phyloP scores from a whole-genome alignment of 2,113 vertebrate species.

The Stomatorhinus ivindoensis region DNA sequence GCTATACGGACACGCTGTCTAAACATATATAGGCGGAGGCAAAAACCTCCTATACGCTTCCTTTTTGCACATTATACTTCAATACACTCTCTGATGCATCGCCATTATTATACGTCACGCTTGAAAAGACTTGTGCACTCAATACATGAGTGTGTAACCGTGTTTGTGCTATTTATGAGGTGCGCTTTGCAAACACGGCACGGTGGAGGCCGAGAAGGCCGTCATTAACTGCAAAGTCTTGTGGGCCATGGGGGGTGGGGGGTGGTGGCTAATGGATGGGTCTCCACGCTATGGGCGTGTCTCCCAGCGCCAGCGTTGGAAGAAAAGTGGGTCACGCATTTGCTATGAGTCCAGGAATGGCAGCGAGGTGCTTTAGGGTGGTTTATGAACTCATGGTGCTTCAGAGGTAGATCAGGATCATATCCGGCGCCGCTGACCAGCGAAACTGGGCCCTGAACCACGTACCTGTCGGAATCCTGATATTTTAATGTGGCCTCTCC shows the following conservation, averaged over 20 bases:
- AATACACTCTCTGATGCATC: background rate
- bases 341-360: background rate
- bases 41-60: background rate
- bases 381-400: background rate
- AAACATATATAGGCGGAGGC: background rate
- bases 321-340: background rate
- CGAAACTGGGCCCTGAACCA: background rate
- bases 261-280: background rate
- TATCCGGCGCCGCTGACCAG: background rate
- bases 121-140: background rate
- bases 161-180: constrained; percentile 4
- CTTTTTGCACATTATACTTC: background rate
- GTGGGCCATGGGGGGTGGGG: background rate
- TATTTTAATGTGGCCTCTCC: background rate
- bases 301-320: background rate
- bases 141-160: background rate
- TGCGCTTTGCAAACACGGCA: background rate
- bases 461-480: background rate
- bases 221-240: constrained; percentile 5
- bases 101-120: background rate
- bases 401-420: background rate
- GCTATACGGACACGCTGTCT: background rate
- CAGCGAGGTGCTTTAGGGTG: background rate
- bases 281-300: background rate
- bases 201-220: background rate